Base-by-base conservation (phyloP, 2,113 vertebrate genomes). In the Spheniscus mendiculus region DNA sequence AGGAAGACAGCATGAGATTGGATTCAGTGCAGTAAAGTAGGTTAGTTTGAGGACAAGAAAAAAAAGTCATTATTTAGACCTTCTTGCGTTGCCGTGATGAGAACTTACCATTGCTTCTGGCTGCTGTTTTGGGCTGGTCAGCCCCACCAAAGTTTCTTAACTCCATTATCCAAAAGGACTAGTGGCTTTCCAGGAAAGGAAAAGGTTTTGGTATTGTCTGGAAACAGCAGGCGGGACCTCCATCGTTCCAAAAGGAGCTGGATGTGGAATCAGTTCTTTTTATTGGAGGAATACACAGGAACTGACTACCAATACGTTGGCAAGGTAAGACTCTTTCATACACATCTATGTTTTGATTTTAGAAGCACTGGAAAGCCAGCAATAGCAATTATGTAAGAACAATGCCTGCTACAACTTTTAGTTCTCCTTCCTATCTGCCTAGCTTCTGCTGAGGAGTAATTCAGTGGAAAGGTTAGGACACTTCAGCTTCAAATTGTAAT, bases 221-320 rank as follows among this genome's bases (percentile, higher is more conserved):
- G 97, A 94, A 97, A 90, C 85, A 98, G 98, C 88, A 98, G 97
- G 36, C 95, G 88, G 95, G 98, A 98, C 32, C 97, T 99, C 69
- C 98, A 96, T 92, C 99, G 99, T 90, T 99, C 99, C 58, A 99
- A 99, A 97, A 98, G 99, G 83, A 99, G 99, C 29, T 99, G 99
- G 99, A 99, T 99, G 99, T 99, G 99, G 99, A 99, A 99, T 98
- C 99, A 99, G 95, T 99, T 99, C 98, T 99, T 99, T 97, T 97
- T 99, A 92, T 96, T 99, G 98, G 99, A 99, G 97, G 99, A 99
- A 89, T 99, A 99, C 96, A 99, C 98, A 2, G 99, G 99, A 93
- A 98, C 98, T 5, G 99, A 99, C 96, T 98, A 99, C 95, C 99
- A 99, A 87, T 99, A 99, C 12, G 99, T 99, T 78, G 99, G 99